Evolutionary conservation across 2,797 vertebrate genomes (phyloP), one percentile per base, ranked within the genome.

Genomic region (Typhlichthys subterraneus): DNA sequence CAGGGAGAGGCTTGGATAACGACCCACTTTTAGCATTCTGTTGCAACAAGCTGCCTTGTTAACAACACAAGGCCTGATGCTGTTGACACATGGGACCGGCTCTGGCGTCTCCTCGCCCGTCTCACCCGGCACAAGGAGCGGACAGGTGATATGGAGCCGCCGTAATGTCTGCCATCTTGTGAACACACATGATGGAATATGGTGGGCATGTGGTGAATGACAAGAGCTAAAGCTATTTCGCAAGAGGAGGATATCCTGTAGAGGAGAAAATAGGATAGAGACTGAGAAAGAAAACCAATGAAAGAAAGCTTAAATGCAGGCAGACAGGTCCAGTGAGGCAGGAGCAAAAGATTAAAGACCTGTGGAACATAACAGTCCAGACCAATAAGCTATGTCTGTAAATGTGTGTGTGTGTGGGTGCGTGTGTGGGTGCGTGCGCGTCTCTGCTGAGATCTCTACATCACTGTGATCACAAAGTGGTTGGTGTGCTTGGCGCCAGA

Each of bases 1-100:
- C 73, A 85, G 61, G 50, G 62, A 59, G 73, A 67, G 83, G 67
- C 80, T 69, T 73, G 72, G 77, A 83, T 76, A 81, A 45, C 3
- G 69, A 83, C 81, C 66, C 59, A 54, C 58, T 72, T 65, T 71
- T 76, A 70, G 2, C 2, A 61, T 57, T 53, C 73, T 68, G 75
- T 62, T 83, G 70, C 73, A 72, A 81, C 73, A 72, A 81, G 71
- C 67, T 72, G 73, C 80, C 33, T 61, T 57, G 73, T 67, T 76
- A 79, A 78, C 73, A 84, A 80, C 80, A 76, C 56, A 77, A 69
- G 31, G 53, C 72, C 63, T 69, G 45, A 19, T 56, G 50, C 3
- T 1, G 56, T 71, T 53, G 66, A 70, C 59, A 57, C 61, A 53
- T 50, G 53, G 60, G 57, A 52, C 53, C 53, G 42, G 63, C 61